Evolutionary conservation across 1,140 invertebrate genomes (phyloP).

Genomic region (Pachyrhynchus sulphureomaculatus): DNA sequence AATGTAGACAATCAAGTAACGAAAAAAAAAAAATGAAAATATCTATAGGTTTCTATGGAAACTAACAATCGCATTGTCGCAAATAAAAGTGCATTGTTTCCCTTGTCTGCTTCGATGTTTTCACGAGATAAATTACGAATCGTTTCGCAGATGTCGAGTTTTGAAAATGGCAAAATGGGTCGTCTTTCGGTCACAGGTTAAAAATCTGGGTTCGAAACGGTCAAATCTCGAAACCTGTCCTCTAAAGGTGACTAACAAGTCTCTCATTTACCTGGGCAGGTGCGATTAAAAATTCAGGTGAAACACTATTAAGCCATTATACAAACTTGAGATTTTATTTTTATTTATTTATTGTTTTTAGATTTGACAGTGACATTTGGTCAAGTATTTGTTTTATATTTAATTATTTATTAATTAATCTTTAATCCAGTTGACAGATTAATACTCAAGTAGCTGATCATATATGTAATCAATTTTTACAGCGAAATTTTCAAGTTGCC

Average conservation of each 20-base stretch:
- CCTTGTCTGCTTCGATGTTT: background rate
- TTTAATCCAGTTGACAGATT: no score
- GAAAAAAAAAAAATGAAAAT: background rate
- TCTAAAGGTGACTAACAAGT: slow-evolving; percentile 28
- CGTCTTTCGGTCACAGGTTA: slow-evolving; percentile 29
- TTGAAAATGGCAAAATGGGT: slow-evolving; percentile 13
- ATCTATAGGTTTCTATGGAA: background rate
- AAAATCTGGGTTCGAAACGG: slow-evolving; percentile 17
- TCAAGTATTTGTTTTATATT: no score
- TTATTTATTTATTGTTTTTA: no score
- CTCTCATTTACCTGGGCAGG: slow-evolving; percentile 21
- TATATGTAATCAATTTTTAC: no score
- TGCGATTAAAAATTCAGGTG: slow-evolving; percentile 1
- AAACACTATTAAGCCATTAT: no score
- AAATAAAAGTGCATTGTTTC: background rate
- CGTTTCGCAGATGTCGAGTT: background rate
- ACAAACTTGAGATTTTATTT: no score
- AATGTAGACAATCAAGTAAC: background rate
- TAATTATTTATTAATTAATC: no score
- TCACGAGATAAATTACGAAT: background rate
- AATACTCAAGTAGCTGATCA: no score
- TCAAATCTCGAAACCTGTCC: slow-evolving; percentile 31
- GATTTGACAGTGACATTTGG: no score
- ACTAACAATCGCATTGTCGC: background rate
- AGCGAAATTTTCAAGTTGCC: no score